Evolutionary conservation across 2,113 vertebrate species (phyloP).

Genomic region (Cairina moschata): DNA sequence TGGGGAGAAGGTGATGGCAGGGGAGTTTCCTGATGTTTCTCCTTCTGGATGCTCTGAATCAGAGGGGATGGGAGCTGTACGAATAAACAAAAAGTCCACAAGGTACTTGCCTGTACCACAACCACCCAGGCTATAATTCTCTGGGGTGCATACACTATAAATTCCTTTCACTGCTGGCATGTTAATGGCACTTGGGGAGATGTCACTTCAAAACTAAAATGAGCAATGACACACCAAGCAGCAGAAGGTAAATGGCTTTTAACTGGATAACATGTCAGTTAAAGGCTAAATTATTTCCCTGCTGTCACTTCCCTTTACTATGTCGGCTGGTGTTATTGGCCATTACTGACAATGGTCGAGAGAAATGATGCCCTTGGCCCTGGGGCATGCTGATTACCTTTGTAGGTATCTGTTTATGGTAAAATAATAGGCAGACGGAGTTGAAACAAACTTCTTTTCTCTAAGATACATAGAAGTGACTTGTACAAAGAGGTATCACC

Average conservation of each 20-base stretch:
- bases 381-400: constrained; percentile 15
- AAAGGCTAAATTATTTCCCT: constrained; percentile 72
- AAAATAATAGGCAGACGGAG: neutral
- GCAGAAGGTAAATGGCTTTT: constrained; percentile 77
- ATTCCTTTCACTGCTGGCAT: neutral
- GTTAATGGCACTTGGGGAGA: constrained; percentile 43
- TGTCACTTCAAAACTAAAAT: constrained; percentile 64
- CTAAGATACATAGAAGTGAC: neutral
- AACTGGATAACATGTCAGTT: constrained; percentile 72
- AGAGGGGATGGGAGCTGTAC: neutral
- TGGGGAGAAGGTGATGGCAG: neutral
- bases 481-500: neutral
- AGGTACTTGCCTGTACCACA: neutral
- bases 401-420: neutral
- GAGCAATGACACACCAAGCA: constrained; percentile 59
- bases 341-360: neutral
- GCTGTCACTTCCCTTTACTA: constrained; percentile 68
- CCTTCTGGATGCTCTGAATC: neutral
- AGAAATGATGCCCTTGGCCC: constrained; percentile 51
- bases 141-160: neutral
- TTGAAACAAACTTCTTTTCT: neutral
- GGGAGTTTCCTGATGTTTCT: neutral
- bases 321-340: constrained; percentile 3
- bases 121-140: neutral
- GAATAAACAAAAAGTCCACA: neutral